These are phyloP conservation scores for Cistogaster globosa DNA, from an alignment of 2,888 invertebrate genomes.

Conservation along the genomic window DNA sequence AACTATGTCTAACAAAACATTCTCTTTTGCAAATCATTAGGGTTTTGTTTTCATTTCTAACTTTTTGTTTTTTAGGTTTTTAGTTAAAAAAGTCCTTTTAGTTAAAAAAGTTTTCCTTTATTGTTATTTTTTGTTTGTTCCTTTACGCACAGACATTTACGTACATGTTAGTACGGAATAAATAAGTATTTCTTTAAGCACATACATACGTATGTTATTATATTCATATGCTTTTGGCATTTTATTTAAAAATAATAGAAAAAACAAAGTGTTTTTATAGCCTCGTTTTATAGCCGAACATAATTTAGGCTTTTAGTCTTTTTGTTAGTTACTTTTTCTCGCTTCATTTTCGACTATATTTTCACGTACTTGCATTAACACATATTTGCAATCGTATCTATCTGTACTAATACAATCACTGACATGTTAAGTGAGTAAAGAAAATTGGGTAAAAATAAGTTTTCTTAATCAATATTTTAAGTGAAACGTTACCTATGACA, in stretches of 20 bases:
- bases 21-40: background rate
- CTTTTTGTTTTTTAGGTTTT: constrained; percentile 16
- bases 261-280: constrained; percentile 53
- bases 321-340: constrained; percentile 19
- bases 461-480: background rate
- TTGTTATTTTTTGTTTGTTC: constrained; percentile 41
- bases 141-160: background rate
- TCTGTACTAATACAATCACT: background rate
- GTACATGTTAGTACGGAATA: background rate
- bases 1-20: too few species aligned
- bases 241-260: constrained; percentile 18
- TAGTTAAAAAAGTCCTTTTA: constrained; percentile 2
- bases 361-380: constrained; percentile 2
- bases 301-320: constrained; percentile 50
- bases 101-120: constrained; percentile 40
- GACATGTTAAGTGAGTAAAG: background rate
- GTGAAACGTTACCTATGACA: too few species aligned
- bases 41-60: background rate
- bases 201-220: background rate
- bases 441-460: background rate
- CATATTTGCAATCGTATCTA: background rate
- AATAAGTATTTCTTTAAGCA: too few species aligned
- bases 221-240: constrained; percentile 17
- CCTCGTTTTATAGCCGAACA: constrained; percentile 56
- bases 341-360: background rate